phyloP scores from a whole-genome alignment of 2,113 vertebrate genomes.

The Salminus brasiliensis region DNA sequence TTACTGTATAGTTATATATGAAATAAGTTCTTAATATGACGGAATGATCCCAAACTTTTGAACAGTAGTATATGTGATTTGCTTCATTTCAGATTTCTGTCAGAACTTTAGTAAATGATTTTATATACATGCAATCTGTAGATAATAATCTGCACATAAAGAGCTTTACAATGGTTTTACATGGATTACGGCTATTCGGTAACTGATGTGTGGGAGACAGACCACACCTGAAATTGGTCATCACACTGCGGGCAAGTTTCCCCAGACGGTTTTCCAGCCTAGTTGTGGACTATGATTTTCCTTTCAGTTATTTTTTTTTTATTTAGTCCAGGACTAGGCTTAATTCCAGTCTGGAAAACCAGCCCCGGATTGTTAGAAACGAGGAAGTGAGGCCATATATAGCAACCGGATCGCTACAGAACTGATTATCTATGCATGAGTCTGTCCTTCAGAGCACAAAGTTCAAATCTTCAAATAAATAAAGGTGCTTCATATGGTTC shows the following conservation, averaged over 20 bases:
- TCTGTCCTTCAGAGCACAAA: neutral
- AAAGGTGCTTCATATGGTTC: neutral
- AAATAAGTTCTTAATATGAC: no score
- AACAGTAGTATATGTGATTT: neutral
- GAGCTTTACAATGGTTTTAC: neutral
- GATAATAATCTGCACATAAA: neutral
- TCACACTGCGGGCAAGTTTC: no score
- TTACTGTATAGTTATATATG: no score
- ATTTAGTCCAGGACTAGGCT: no score
- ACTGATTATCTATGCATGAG: neutral
- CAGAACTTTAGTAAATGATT: neutral
- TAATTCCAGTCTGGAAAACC: no score
- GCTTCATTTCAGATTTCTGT: neutral
- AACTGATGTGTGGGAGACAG: neutral
- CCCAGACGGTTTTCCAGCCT: no score
- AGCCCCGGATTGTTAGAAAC: no score
- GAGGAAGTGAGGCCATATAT: no score
- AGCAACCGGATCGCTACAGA: neutral
- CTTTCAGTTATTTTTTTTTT: no score
- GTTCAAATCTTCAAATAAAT: no score
- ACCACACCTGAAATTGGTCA: neutral
- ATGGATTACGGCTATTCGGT: neutral
- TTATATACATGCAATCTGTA: neutral
- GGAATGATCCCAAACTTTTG: neutral
- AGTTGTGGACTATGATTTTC: no score